Evolutionary conservation across 1,140 invertebrate species (phyloP).

Genomic region (Eupeodes corollae): DNA sequence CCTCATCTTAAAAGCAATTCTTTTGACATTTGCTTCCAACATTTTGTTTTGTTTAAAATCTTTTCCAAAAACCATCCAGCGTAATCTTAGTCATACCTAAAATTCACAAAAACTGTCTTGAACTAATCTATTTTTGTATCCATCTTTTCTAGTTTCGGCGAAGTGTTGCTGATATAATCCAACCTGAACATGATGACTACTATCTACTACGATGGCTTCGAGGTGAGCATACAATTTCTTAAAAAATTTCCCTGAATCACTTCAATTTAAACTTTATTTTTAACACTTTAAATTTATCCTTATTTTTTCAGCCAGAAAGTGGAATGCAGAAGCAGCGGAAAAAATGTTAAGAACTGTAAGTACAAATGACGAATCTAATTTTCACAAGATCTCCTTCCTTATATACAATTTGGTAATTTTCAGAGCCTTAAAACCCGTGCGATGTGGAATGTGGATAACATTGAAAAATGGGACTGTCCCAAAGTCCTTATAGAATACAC

Average conservation of each 20-base stretch:
- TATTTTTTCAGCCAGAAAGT: slow-evolving; percentile 57
- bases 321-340: slow-evolving; percentile 66
- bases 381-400: no score
- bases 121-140: background rate
- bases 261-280: background rate
- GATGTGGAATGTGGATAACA: slow-evolving; percentile 59
- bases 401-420: background rate
- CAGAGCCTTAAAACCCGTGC: slow-evolving; percentile 37
- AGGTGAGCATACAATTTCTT: slow-evolving; percentile 49
- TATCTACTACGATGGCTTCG: slow-evolving; percentile 68
- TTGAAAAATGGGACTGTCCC: slow-evolving; percentile 55
- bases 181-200: slow-evolving; percentile 63
- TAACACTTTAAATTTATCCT: slow-evolving; percentile 13
- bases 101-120: no score
- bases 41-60: no score
- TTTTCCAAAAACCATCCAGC: no score
- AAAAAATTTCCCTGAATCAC: no score
- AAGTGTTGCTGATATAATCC: slow-evolving; percentile 50
- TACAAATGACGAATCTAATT: no score
- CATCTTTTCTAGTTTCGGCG: slow-evolving; percentile 54
- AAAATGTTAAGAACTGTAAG: slow-evolving; percentile 76
- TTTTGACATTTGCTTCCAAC: no score
- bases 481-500: slow-evolving; percentile 59
- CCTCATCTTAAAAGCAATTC: no score
- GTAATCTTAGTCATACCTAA: no score